Percentiles rank a stretch among this genome's conserved stretches.
Evolutionary conservation across 1,140 invertebrate species (phyloP).

Genomic region (Acarapis woodi): DNA sequence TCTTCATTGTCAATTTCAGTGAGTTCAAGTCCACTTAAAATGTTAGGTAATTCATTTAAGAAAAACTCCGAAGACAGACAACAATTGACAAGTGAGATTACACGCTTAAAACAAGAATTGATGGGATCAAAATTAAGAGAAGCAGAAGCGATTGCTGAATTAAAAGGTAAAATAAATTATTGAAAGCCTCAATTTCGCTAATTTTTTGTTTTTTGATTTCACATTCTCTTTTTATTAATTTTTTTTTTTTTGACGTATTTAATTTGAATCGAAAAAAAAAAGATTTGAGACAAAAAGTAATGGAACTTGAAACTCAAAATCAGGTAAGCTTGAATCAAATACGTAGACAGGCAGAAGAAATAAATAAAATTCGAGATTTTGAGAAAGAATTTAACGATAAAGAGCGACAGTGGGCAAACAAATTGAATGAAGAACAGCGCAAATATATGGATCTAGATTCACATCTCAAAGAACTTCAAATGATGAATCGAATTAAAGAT

Average conservation of each 20-base stretch:
- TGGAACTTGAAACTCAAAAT: constrained; percentile 90
- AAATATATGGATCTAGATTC: constrained; percentile 54
- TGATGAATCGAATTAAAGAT: constrained; percentile 75
- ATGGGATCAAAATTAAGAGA: constrained; percentile 66
- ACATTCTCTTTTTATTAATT: too few relatives aligned
- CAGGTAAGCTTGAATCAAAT: constrained; percentile 82
- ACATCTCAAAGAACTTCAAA: constrained; percentile 63
- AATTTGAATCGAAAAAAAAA: too few relatives aligned
- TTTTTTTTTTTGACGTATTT: too few relatives aligned
- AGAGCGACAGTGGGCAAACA: constrained; percentile 39
- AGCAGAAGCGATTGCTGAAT: constrained; percentile 65
- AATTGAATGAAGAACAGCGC: constrained; percentile 53
- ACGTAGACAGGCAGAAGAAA: constrained; percentile 69
- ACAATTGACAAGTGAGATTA: constrained; percentile 6
- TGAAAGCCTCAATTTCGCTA: too few relatives aligned
- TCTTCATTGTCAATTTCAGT: constrained; percentile 8
- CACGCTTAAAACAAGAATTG: constrained; percentile 52
- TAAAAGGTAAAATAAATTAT: too few relatives aligned
- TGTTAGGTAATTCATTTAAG: constrained; percentile 8
- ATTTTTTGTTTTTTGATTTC: too few relatives aligned
- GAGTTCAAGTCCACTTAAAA: constrained; percentile 11
- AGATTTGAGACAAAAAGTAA: constrained; percentile 72
- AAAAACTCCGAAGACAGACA: constrained; percentile 5
- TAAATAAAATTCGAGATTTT: constrained; percentile 43
- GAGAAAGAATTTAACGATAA: constrained; percentile 35